These are phyloP conservation scores for Bombus superbus DNA, from an alignment of 1,140 invertebrate genomes.

Conservation along the genomic window DNA sequence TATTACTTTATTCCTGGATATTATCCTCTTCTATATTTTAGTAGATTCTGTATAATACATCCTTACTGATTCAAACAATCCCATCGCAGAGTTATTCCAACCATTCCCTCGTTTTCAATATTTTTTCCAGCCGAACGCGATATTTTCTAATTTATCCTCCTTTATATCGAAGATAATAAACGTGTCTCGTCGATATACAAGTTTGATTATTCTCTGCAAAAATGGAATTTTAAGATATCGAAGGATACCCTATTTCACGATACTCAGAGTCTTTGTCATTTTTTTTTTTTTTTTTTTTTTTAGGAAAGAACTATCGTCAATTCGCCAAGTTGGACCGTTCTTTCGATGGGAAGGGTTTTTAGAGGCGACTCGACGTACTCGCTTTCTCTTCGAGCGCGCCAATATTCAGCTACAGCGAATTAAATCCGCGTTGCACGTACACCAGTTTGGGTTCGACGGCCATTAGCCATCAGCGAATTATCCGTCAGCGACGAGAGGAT, in stretches of 20 bases:
- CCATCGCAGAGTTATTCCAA: too few relatives aligned
- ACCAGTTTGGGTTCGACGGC: slow-evolving; percentile 44
- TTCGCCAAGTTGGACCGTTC: background rate
- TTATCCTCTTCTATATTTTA: too few relatives aligned
- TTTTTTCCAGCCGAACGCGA: too few relatives aligned
- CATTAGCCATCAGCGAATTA: slow-evolving; percentile 67
- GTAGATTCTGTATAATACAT: too few relatives aligned
- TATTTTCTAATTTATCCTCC: too few relatives aligned
- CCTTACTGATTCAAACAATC: too few relatives aligned
- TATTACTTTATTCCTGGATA: too few relatives aligned
- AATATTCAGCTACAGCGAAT: slow-evolving; percentile 58
- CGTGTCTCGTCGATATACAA: background rate
- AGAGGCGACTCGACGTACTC: background rate
- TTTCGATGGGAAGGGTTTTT: background rate
- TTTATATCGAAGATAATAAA: too few relatives aligned
- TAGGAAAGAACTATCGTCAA: background rate
- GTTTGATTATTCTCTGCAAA: background rate
- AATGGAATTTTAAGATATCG: background rate
- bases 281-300: background rate
- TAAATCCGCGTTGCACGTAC: slow-evolving; percentile 57
- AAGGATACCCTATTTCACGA: background rate
- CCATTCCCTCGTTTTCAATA: too few relatives aligned
- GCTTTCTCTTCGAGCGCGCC: slow-evolving; percentile 36
- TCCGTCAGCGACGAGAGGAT: slow-evolving; percentile 52
- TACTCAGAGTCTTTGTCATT: background rate